Conservation (phyloP, 2,113 vertebrate genomes). For the Hucho hucho region DNA sequence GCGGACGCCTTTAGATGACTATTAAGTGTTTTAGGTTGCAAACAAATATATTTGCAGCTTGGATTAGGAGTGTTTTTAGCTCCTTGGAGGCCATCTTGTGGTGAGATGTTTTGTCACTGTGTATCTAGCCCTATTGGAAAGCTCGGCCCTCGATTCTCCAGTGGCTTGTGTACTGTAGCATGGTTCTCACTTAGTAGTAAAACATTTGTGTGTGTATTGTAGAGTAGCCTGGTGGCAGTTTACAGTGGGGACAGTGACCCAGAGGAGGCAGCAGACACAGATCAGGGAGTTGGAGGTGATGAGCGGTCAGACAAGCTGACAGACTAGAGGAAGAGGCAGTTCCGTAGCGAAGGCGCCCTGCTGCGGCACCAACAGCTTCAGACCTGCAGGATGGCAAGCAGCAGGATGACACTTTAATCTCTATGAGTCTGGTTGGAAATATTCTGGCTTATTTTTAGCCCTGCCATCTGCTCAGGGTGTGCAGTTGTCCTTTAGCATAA, state of each 20-base stretch:
- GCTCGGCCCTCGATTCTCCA: no score
- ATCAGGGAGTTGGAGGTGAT: constrained; percentile 71
- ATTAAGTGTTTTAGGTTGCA: no score
- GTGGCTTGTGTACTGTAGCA: no score
- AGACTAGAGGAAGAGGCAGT: constrained; percentile 91
- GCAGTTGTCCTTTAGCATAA: not conserved
- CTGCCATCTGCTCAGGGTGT: constrained; percentile 51
- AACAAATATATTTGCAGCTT: no score
- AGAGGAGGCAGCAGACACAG: constrained; percentile 72
- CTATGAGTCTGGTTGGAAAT: constrained; percentile 24
- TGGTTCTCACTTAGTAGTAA: no score
- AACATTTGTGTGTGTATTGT: not conserved
- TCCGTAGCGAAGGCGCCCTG: constrained; percentile 88
- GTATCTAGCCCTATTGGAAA: no score
- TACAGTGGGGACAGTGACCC: constrained; percentile 88
- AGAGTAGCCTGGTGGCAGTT: constrained; percentile 82
- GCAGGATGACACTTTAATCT: constrained; percentile 28
- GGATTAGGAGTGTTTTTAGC: not conserved
- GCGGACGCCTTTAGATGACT: no score
- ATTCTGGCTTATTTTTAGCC: constrained; percentile 11
- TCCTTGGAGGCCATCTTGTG: no score
- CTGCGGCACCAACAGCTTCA: constrained; percentile 92
- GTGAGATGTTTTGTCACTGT: not conserved
- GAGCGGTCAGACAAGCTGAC: constrained; percentile 84
- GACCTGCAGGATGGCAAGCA: constrained; percentile 79